A percentile compares a stretch with the other conserved stretches of the same genome.
Conservation (phyloP, 1,140 invertebrate genomes). For the Drosophila carrolli region DNA sequence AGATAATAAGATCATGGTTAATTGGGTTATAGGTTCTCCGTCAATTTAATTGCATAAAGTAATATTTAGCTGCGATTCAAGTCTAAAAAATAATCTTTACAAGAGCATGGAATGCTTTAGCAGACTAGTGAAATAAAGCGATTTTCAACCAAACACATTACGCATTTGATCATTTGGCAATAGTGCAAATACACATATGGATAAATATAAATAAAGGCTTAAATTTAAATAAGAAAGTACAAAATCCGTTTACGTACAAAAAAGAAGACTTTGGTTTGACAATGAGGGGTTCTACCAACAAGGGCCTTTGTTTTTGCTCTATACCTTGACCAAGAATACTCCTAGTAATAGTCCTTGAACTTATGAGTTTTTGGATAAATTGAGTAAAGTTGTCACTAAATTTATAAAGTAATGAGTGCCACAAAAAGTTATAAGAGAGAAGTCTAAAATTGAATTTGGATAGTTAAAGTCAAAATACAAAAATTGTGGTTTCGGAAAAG, state of each 20-base stretch:
- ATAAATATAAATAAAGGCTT: constrained; percentile 29
- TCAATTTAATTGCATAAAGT: constrained; percentile 14
- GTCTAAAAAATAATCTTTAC: constrained; percentile 18
- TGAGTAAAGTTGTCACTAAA: neutral
- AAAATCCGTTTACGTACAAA: constrained; percentile 29
- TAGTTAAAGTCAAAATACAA: no score
- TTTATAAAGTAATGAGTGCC: no score
- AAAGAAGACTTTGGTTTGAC: constrained; percentile 29
- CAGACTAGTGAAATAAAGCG: constrained; percentile 27
- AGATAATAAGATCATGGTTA: constrained; percentile 29
- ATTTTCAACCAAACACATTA: neutral
- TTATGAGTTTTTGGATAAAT: neutral
- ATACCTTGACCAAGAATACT: constrained; percentile 7
- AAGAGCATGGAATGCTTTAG: constrained; percentile 43
- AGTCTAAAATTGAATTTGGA: no score
- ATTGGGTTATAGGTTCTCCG: constrained; percentile 17
- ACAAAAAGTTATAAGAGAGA: no score
- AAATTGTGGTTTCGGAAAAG: no score
- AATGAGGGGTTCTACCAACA: constrained; percentile 4
- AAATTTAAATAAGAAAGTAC: constrained; percentile 23
- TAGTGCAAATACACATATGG: neutral
- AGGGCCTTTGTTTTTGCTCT: neutral
- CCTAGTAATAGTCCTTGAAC: neutral
- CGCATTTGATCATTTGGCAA: constrained; percentile 14
- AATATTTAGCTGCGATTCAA: constrained; percentile 9